Evolutionary conservation across 2,888 invertebrate genomes (phyloP).

Genomic region (Ceramica pisi): DNA sequence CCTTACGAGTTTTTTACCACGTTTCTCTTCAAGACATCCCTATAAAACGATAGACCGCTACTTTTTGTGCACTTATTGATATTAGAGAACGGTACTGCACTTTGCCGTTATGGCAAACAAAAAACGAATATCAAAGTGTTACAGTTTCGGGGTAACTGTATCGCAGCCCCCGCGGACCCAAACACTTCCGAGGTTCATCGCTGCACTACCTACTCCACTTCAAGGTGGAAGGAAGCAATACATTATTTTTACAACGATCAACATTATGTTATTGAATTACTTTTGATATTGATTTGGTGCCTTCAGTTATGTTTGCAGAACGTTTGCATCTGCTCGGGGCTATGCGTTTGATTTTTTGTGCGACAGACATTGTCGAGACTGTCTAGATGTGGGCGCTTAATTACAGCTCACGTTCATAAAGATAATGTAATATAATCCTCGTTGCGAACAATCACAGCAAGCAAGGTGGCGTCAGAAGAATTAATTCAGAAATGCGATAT

Average conservation of each 20-base stretch:
- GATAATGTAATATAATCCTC: slow-evolving; percentile 90
- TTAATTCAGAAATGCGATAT: slow-evolving; percentile 78
- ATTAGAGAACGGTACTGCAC: slow-evolving; percentile 82
- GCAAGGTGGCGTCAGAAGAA: slow-evolving; percentile 82
- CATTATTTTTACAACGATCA: slow-evolving; percentile 86
- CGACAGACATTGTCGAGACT: slow-evolving; percentile 76
- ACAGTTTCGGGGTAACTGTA: slow-evolving; percentile 90
- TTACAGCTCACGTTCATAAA: slow-evolving; percentile 87
- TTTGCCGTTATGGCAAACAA: slow-evolving; percentile 85
- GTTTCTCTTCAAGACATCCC: slow-evolving; percentile 78
- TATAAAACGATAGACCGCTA: slow-evolving; percentile 86
- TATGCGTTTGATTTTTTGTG: slow-evolving; percentile 78
- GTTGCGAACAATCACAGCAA: slow-evolving; percentile 85
- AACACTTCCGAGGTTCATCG: slow-evolving; percentile 75
- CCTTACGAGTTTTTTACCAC: slow-evolving; percentile 85
- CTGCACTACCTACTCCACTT: slow-evolving; percentile 69
- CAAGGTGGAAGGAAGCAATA: slow-evolving; percentile 91
- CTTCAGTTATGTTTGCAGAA: slow-evolving; percentile 82
- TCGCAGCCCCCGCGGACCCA: slow-evolving; percentile 72
- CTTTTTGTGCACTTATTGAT: slow-evolving; percentile 82
- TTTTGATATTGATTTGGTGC: slow-evolving; percentile 86
- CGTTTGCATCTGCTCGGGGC: slow-evolving; percentile 86
- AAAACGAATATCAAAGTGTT: slow-evolving; percentile 81
- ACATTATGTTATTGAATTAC: slow-evolving; percentile 91
- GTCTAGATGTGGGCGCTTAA: slow-evolving; percentile 89